A percentile compares a stretch with the other conserved stretches of the same genome.
Evolutionary conservation across 2,797 vertebrate genomes (phyloP).

Genomic region (Enteromius afrohamiltoni): DNA sequence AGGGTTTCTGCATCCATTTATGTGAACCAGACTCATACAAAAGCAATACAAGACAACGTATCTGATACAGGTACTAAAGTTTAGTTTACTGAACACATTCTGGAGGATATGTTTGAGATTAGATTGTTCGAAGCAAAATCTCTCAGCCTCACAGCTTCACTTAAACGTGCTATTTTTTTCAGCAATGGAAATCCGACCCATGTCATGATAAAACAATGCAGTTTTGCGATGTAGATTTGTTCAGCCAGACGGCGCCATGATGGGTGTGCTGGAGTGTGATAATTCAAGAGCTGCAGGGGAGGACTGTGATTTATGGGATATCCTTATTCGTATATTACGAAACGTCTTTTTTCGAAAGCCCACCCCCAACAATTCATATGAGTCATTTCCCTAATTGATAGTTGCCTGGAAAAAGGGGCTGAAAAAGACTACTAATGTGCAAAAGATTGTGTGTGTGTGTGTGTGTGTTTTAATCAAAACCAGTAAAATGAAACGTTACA

Average conservation of each 20-base stretch:
- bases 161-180: neutral
- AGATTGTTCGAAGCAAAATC: neutral
- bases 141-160: neutral
- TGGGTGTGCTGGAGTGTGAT: conserved; percentile 45
- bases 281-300: conserved; percentile 37
- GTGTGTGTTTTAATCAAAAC: neutral
- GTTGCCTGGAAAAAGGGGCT: conserved; percentile 46
- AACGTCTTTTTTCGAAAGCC: conserved; percentile 23
- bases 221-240: conserved; percentile 20
- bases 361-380: conserved; percentile 22
- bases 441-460: neutral
- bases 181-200: neutral
- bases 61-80: neutral
- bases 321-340: conserved; percentile 26
- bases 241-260: conserved; percentile 17
- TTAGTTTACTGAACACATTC: neutral
- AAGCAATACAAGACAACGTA: neutral
- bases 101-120: neutral
- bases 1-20: neutral
- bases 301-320: conserved; percentile 46
- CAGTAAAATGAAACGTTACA: neutral
- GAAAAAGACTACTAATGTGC: conserved; percentile 18
- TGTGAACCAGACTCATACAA: neutral
- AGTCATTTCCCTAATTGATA: conserved; percentile 49
- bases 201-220: conserved; percentile 11